A percentile compares a stretch with the other conserved stretches of the same genome.
phyloP scores from a whole-genome alignment of 2,113 vertebrate species.

The Proteles cristata region DNA sequence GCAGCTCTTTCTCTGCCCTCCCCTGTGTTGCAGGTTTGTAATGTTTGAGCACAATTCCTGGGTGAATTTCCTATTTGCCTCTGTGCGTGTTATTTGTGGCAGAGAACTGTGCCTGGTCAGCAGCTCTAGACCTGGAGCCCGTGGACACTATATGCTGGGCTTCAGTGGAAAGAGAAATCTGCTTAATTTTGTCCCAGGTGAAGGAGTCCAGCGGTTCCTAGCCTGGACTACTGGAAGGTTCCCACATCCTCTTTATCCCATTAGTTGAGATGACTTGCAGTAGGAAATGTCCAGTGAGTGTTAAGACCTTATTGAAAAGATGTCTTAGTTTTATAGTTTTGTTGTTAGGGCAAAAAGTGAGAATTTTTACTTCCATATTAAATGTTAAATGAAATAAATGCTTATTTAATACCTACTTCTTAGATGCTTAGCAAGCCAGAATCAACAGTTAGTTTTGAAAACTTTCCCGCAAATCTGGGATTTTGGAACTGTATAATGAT shows the following conservation, averaged over 20 bases:
- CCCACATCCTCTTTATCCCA: conserved; percentile 91
- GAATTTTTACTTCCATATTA: conserved; percentile 63
- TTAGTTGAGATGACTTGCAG: conserved; percentile 90
- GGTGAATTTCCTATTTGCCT: conserved; percentile 99
- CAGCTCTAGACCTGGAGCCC: conserved; percentile 97
- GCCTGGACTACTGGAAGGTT: conserved; percentile 98
- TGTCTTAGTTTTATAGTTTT: conserved; percentile 85
- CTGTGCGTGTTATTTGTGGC: conserved; percentile 97
- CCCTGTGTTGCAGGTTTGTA: conserved; percentile 87
- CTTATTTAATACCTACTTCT: conserved; percentile 56
- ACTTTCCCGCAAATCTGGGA: conserved; percentile 76
- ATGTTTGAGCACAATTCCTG: conserved; percentile 87
- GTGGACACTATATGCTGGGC: conserved; percentile 93
- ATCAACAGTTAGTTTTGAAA: conserved; percentile 69
- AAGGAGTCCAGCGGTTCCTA: conserved; percentile 97
- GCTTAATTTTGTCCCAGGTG: conserved; percentile 95
- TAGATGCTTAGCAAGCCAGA: conserved; percentile 74
- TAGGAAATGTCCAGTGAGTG: conserved; percentile 90
- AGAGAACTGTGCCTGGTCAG: conserved; percentile 93
- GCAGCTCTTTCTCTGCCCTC: conserved; percentile 83
- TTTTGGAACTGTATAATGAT: conserved; percentile 82
- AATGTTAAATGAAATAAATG: conserved; percentile 74
- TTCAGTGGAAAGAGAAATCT: conserved; percentile 96
- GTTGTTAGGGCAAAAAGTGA: conserved; percentile 80
- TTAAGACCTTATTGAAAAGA: conserved; percentile 90